Percentiles rank a stretch among this genome's conserved stretches.
phyloP scores from a whole-genome alignment of 2,797 vertebrate species.

The Somateria mollissima region DNA sequence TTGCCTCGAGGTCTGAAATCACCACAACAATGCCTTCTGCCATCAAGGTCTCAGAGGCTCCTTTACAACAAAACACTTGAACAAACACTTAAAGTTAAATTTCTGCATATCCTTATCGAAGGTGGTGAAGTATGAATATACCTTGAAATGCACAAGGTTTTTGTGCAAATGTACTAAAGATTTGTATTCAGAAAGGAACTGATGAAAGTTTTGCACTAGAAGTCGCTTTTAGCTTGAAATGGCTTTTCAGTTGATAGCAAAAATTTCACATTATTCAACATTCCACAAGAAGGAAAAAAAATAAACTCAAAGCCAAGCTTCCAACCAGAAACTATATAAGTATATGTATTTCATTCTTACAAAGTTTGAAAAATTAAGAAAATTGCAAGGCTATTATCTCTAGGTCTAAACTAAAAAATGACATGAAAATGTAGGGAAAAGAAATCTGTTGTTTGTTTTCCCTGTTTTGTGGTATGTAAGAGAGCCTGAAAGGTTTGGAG shows the following conservation, averaged over 20 bases:
- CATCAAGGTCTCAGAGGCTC: background rate
- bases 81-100: slow-evolving; percentile 2
- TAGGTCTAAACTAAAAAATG: background rate
- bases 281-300: background rate
- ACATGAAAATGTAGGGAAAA: background rate
- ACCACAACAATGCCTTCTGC: slow-evolving; percentile 26
- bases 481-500: background rate
- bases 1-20: slow-evolving; percentile 12
- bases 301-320: background rate
- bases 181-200: background rate
- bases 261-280: background rate
- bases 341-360: background rate
- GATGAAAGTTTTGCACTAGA: background rate
- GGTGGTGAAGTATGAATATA: background rate
- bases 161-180: background rate
- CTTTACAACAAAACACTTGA: slow-evolving; percentile 32
- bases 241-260: background rate
- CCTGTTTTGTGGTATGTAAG: background rate
- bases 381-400: background rate
- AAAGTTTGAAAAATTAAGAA: background rate
- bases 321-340: background rate
- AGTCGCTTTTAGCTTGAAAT: background rate
- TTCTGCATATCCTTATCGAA: background rate
- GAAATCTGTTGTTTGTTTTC: background rate
- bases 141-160: slow-evolving; percentile 1